Evolutionary conservation across 1,140 invertebrate species (phyloP).

Genomic region (Pseudomyrmex sp.): DNA sequence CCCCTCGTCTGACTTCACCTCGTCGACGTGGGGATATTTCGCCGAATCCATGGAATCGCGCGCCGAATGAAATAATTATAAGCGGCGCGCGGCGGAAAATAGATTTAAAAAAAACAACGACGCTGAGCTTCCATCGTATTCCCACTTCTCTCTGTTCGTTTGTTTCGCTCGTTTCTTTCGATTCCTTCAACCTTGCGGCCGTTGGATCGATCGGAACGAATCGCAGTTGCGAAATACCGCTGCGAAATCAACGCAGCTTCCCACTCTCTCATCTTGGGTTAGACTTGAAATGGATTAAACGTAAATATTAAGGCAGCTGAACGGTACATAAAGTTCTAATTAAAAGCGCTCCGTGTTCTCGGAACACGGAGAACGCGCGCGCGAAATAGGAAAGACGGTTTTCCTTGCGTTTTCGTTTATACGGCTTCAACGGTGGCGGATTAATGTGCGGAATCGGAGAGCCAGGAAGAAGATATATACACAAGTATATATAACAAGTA

Average conservation of each 20-base stretch:
- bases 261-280: background rate
- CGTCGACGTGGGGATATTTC: conserved; percentile 3
- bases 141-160: background rate
- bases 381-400: conserved; percentile 38
- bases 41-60: conserved; percentile 43
- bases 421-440: conserved; percentile 14
- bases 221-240: conserved; percentile 47
- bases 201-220: background rate
- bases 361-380: background rate
- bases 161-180: background rate
- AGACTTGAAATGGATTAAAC: conserved; percentile 56
- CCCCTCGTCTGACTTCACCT: conserved; percentile 20
- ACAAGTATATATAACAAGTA: too few species aligned
- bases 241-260: conserved; percentile 31
- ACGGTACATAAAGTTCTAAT: conserved; percentile 60
- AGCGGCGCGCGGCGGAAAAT: conserved; percentile 18
- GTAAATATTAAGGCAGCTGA: conserved; percentile 58
- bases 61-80: conserved; percentile 54
- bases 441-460: conserved; percentile 34
- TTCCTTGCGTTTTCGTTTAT: conserved; percentile 37
- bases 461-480: background rate
- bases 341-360: conserved; percentile 43
- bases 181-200: background rate
- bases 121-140: too few species aligned
- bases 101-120: conserved; percentile 48